Conservation (phyloP, 2,113 vertebrate species). For the Lutjanus erythropterus region DNA sequence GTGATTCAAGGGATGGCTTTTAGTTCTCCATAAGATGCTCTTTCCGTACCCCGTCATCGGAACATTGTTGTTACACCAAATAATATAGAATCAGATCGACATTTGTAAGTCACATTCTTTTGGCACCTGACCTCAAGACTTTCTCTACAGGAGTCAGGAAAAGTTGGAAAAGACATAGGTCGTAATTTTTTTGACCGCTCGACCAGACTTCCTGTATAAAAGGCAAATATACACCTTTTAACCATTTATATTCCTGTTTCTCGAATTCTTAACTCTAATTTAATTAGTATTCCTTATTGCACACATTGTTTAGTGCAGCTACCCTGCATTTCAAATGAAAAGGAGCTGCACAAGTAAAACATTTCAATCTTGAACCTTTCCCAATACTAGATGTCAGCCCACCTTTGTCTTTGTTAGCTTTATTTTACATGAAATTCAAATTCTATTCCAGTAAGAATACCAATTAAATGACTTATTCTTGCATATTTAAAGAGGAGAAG, state of each 20-base stretch:
- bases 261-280: background rate
- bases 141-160: too few relatives aligned
- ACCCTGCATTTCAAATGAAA: background rate
- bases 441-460: background rate
- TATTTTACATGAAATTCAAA: background rate
- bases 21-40: too few relatives aligned
- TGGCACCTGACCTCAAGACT: too few relatives aligned
- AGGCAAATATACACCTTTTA: background rate
- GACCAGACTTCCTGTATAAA: background rate
- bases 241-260: background rate
- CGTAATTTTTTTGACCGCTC: too few relatives aligned
- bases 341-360: background rate
- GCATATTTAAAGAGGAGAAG: background rate
- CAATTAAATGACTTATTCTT: conserved; percentile 5
- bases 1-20: too few relatives aligned
- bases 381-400: background rate
- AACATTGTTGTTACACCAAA: too few relatives aligned
- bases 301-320: background rate
- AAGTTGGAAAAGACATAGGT: too few relatives aligned
- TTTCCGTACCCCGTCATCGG: too few relatives aligned
- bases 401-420: background rate
- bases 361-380: background rate
- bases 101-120: too few relatives aligned
- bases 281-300: background rate
- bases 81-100: too few relatives aligned